Evolutionary conservation across 2,113 vertebrate genomes (phyloP), one percentile per base, ranked within the genome.

Genomic region (Ceyx margarethae): DNA sequence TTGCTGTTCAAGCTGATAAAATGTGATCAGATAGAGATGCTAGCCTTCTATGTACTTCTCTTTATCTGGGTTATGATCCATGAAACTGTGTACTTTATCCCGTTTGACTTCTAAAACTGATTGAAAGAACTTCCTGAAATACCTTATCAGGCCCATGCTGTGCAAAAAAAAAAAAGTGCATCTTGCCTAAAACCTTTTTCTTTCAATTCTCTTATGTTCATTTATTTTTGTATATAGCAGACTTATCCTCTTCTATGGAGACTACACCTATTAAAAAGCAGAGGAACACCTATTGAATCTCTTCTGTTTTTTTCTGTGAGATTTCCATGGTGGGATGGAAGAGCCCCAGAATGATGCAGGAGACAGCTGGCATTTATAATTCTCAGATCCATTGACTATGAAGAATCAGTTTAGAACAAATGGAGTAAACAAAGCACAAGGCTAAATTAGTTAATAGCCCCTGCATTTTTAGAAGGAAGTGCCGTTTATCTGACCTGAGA

Each of bases 1-100:
- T 61, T 81, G 33, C n/a, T 83, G 13, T 67, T 93, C 50, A 91
- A 90, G 50, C 31, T 81, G 87, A 90, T 88, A 91, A 90, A 92
- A 82, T 48, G 42, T 61, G 21, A 84, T 66, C 42, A 75, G 74
- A 92, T 56, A 84, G 45, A 79, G 18, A 74, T 60, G 20, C 13
- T 69, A 87, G n/a, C 6, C 13, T 51, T 35, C 60, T 90, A 18
- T 40, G 61, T 81, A 45, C 43, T 90, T 83, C 50, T 74, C 91
- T 84, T 91, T 95, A 83, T 87, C 90, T 81, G 62, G 26, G 23
- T 15, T 80, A 85, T 62, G 78, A 91, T 75, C 80, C 35, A 35
- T 62, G 68, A 91, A 96, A 68, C 22, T 48, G 7, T 89, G 68
- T 46, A 45, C 35, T 85, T 85, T 57, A 72, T 82, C 71, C 50